These are phyloP conservation scores for Lutjanus argentimaculatus DNA, from an alignment of 2,797 vertebrate genomes.

Conservation along the genomic window DNA sequence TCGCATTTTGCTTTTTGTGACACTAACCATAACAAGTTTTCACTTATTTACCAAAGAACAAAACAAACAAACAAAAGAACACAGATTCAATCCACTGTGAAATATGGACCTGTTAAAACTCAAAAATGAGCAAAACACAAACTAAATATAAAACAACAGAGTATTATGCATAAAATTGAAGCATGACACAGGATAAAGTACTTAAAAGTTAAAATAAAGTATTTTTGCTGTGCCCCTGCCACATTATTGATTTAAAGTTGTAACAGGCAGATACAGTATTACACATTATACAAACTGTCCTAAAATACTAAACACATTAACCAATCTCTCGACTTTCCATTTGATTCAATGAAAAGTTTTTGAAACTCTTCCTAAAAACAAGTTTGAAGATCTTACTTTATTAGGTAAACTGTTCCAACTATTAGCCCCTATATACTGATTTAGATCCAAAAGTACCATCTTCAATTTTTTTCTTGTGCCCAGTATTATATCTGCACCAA, in stretches of 20 bases:
- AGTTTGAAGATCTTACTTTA: too few species aligned
- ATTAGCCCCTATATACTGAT: not conserved
- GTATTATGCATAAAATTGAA: not conserved
- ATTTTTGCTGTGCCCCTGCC: not conserved
- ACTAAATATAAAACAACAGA: not conserved
- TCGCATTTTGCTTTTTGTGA: not conserved
- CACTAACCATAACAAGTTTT: too few species aligned
- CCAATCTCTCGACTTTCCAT: not conserved
- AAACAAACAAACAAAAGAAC: not conserved
- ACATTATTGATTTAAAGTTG: not conserved
- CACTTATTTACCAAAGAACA: not conserved
- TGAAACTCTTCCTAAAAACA: too few species aligned
- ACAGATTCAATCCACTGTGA: not conserved
- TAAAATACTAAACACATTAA: not conserved
- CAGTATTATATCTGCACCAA: too few species aligned
- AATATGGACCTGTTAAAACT: not conserved
- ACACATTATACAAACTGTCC: not conserved
- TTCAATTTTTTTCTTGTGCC: too few species aligned
- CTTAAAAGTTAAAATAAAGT: not conserved
- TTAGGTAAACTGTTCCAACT: not conserved
- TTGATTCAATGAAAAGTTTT: not conserved
- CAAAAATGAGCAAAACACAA: not conserved
- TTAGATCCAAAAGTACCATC: not conserved
- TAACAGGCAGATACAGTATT: not conserved
- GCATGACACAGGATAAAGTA: not conserved